Evolutionary conservation across 2,113 vertebrate genomes (phyloP).

Genomic region (Sorex fumeus): DNA sequence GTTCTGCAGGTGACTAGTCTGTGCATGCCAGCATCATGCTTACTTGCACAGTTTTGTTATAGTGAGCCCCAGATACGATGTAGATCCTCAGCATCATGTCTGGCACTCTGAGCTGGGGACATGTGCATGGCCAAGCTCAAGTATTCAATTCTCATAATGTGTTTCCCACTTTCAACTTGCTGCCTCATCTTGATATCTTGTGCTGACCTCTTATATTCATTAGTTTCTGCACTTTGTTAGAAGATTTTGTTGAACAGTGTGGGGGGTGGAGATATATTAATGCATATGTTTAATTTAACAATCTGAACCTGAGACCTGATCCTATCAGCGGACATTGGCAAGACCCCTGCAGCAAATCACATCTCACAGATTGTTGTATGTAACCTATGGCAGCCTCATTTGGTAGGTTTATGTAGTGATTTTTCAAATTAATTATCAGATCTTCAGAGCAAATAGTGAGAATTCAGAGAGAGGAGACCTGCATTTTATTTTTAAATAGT

Average conservation of each 20-base stretch:
- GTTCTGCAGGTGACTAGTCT: neutral
- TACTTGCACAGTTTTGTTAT: neutral
- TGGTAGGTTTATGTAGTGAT: neutral
- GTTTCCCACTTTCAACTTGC: neutral
- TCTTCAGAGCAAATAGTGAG: neutral
- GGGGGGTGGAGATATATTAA: neutral
- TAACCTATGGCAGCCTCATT: neutral
- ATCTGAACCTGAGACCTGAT: neutral
- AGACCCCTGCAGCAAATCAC: too few species aligned
- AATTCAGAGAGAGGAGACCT: slow-evolving; percentile 6
- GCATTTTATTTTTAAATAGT: slow-evolving; percentile 44
- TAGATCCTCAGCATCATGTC: neutral
- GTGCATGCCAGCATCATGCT: neutral
- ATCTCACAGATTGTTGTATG: neutral
- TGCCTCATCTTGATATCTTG: neutral
- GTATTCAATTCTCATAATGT: neutral
- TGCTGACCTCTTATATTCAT: neutral
- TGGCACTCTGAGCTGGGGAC: neutral
- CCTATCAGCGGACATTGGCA: neutral
- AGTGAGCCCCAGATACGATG: neutral
- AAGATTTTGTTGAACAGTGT: neutral
- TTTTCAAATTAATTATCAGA: too few species aligned
- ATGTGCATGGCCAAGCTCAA: neutral
- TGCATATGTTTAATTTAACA: neutral
- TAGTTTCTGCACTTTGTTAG: slow-evolving; percentile 4